Conservation (phyloP, 2,888 invertebrate genomes). For the Melanargia galathea region DNA sequence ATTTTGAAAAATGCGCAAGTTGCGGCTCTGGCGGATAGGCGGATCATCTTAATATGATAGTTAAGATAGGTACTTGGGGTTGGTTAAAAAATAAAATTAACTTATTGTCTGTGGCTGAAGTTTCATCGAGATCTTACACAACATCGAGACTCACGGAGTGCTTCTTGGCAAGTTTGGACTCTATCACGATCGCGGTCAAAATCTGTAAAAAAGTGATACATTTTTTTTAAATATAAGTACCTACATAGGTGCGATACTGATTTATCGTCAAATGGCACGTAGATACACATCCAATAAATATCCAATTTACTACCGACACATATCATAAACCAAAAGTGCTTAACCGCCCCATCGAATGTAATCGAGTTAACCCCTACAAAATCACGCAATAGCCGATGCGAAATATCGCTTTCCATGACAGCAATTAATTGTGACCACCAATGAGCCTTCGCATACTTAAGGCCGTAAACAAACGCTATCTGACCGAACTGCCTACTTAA, state of each 20-base stretch:
- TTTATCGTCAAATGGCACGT: background rate
- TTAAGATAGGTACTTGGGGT: too few relatives aligned
- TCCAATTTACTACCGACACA: constrained; percentile 41
- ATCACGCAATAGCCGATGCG: constrained; percentile 63
- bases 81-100: too few relatives aligned
- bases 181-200: too few relatives aligned
- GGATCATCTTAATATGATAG: too few relatives aligned
- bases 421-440: constrained; percentile 62
- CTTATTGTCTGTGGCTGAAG: too few relatives aligned
- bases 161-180: too few relatives aligned
- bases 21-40: too few relatives aligned
- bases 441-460: constrained; percentile 63
- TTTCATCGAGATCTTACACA: too few relatives aligned
- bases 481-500: constrained; percentile 58
- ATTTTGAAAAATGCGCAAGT: too few relatives aligned
- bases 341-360: constrained; percentile 62
- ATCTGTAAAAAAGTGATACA: background rate
- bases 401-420: constrained; percentile 67
- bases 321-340: constrained; percentile 52
- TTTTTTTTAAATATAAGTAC: background rate
- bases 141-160: too few relatives aligned
- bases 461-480: constrained; percentile 65
- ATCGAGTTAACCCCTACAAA: constrained; percentile 72
- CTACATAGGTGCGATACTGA: background rate
- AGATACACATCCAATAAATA: constrained; percentile 19